Conservation (phyloP, 2,888 invertebrate species). For the Lasioglossum leucozonium region DNA sequence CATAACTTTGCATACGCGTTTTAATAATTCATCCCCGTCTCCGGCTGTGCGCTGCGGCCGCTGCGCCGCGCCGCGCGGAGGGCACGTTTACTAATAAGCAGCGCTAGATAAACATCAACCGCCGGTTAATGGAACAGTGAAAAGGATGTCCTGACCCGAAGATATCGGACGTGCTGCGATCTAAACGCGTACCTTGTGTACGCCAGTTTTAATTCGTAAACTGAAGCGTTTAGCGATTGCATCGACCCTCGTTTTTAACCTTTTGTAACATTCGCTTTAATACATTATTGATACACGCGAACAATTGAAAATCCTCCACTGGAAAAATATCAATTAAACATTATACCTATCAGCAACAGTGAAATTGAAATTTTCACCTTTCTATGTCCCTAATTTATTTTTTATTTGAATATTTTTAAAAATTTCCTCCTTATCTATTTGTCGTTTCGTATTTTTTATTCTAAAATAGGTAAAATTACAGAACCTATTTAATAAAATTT, state of each 20-base stretch:
- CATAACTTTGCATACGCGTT: slow-evolving; percentile 83
- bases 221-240: neutral
- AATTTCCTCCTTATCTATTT: no score
- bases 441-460: no score
- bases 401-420: no score
- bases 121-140: slow-evolving; percentile 37
- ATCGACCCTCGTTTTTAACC: neutral
- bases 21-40: slow-evolving; percentile 79
- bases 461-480: neutral
- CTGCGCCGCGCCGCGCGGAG: slow-evolving; percentile 27
- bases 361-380: no score
- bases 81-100: slow-evolving; percentile 52
- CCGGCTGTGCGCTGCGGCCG: slow-evolving; percentile 31
- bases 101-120: slow-evolving; percentile 50
- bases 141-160: slow-evolving; percentile 23
- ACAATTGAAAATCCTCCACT: neutral
- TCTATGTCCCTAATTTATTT: no score
- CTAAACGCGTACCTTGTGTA: slow-evolving; percentile 1
- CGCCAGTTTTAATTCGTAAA: neutral
- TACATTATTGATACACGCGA: neutral
- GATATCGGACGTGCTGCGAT: slow-evolving; percentile 16
- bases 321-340: neutral
- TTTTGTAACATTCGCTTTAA: neutral
- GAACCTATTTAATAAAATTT: no score
- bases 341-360: neutral